phyloP scores from a whole-genome alignment of 2,113 vertebrate genomes.

The Taxidea taxus region DNA sequence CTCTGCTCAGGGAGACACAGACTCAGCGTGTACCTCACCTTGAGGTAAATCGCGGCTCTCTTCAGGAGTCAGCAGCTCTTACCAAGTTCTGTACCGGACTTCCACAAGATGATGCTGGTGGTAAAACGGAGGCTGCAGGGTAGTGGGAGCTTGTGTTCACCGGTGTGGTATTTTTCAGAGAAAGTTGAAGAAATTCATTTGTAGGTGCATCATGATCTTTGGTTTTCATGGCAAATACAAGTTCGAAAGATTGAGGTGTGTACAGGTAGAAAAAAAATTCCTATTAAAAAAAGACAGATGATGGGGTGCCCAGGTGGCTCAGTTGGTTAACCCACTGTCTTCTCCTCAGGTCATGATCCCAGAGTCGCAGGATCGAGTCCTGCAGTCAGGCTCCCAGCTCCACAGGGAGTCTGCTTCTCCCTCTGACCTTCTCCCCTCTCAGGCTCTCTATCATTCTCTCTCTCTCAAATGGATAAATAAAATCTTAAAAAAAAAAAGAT shows the following conservation, averaged over 20 bases:
- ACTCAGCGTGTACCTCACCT: neutral
- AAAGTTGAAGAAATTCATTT: conserved; percentile 22
- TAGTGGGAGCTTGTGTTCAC: neutral
- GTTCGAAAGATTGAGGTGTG: conserved; percentile 22
- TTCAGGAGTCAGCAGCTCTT: neutral
- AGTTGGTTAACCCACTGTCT: no score
- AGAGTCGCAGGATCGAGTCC: no score
- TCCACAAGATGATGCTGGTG: neutral
- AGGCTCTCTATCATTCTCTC: no score
- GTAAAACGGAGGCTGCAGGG: neutral
- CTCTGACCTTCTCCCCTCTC: no score
- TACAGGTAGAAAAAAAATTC: neutral
- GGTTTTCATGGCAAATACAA: conserved; percentile 7
- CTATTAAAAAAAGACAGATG: neutral
- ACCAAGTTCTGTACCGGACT: neutral
- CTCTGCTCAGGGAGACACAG: rapidly evolving
- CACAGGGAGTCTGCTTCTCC: no score
- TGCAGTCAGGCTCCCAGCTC: no score
- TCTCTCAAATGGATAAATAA: no score
- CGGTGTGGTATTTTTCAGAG: neutral
- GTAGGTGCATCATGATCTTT: neutral
- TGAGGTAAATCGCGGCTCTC: neutral
- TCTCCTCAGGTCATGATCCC: no score
- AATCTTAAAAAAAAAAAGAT: no score
- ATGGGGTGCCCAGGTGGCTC: no score